phyloP scores from a whole-genome alignment of 1,140 invertebrate genomes.

The Brachionus koreanus region DNA sequence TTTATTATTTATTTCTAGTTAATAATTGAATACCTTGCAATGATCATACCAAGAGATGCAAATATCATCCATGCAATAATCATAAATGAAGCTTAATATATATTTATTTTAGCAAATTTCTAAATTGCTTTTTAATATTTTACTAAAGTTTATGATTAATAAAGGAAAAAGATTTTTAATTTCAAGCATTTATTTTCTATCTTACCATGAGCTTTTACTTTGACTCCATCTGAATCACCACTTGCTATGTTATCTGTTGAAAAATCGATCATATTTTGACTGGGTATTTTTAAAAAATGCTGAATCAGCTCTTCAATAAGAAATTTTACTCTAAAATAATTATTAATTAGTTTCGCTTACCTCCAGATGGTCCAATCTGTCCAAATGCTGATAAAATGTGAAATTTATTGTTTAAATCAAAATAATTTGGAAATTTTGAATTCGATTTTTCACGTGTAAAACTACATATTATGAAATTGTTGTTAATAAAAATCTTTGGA shows the following conservation, averaged over 20 bases:
- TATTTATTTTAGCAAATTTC: not conserved
- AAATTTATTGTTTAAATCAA: not conserved
- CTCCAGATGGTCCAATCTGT: not conserved
- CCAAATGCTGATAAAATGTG: conserved; percentile 22
- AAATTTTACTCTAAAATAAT: not conserved
- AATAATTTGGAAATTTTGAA: not conserved
- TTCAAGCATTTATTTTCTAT: not conserved
- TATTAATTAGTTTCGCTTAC: not conserved
- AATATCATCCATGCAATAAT: conserved; percentile 35
- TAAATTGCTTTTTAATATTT: not conserved
- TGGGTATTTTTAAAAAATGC: conserved; percentile 16
- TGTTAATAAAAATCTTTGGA: not conserved
- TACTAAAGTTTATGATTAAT: not conserved
- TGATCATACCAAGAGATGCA: not conserved
- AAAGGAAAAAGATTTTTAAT: not conserved
- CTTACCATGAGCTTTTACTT: conserved; percentile 27
- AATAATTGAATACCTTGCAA: not conserved
- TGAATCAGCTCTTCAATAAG: not conserved
- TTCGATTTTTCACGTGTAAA: not conserved
- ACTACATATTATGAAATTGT: conserved; percentile 11
- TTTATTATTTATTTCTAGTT: not conserved
- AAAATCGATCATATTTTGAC: conserved; percentile 4
- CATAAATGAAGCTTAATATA: conserved; percentile 25
- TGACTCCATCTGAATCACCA: conserved; percentile 12
- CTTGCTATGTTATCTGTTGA: not conserved